A percentile compares a stretch with the other conserved stretches of the same genome.
These are phyloP conservation scores for Griposia aprilina DNA, from an alignment of 2,888 invertebrate species.

Conservation along the genomic window DNA sequence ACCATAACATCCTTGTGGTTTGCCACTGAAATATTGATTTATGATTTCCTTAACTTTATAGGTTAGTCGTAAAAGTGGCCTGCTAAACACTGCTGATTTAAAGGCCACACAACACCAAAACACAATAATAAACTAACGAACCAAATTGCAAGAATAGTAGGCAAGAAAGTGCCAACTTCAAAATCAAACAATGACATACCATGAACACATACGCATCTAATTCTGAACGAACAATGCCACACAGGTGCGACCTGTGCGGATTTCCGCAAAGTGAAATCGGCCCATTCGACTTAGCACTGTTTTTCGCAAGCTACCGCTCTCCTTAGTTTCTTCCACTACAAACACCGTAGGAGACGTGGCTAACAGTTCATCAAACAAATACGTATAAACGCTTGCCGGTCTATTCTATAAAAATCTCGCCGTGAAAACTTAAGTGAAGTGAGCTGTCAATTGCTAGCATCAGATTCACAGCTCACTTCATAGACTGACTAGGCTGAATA, in stretches of 20 bases:
- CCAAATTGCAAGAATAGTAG: not conserved
- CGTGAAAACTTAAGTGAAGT: not conserved
- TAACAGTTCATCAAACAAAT: not conserved
- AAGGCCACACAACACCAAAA: slow-evolving; percentile 22
- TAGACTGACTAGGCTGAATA: not conserved
- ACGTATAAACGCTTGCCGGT: no score
- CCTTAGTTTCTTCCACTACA: not conserved
- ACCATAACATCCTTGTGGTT: slow-evolving; percentile 25
- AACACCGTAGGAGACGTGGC: slow-evolving; percentile 86
- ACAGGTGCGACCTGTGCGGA: slow-evolving; percentile 27
- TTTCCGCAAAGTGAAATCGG: slow-evolving; percentile 57
- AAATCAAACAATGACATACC: slow-evolving; percentile 38
- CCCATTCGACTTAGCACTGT: slow-evolving; percentile 11
- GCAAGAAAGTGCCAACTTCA: slow-evolving; percentile 31
- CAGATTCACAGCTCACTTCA: not conserved
- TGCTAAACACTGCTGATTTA: not conserved
- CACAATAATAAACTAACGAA: not conserved
- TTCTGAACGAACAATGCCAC: slow-evolving; percentile 19
- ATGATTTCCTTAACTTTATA: slow-evolving; percentile 48
- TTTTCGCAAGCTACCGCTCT: slow-evolving; percentile 7
- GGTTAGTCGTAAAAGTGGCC: slow-evolving; percentile 9
- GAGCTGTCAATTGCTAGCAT: no score
- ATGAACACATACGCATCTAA: not conserved
- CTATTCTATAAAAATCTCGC: not conserved
- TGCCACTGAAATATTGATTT: slow-evolving; percentile 38